phyloP scores from a whole-genome alignment of 1,140 invertebrate species.

The Bombus breviceps region DNA sequence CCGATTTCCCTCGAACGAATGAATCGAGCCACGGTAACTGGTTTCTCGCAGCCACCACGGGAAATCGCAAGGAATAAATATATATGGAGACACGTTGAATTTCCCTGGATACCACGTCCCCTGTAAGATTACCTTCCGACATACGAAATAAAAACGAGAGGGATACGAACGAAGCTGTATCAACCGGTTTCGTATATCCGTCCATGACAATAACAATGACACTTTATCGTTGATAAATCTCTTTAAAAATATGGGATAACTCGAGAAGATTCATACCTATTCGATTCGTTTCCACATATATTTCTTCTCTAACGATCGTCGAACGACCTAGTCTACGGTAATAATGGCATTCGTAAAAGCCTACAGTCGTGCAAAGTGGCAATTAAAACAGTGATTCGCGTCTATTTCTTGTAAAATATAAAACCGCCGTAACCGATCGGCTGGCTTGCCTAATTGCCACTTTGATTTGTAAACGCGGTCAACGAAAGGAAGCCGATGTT shows the following conservation, averaged over 20 bases:
- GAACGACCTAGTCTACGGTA: conserved; percentile 22
- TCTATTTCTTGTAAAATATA: conserved; percentile 22
- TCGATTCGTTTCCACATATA: neutral
- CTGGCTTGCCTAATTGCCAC: conserved; percentile 19
- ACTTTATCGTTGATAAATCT: too few species aligned
- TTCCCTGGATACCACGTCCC: too few species aligned
- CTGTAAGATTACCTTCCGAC: neutral
- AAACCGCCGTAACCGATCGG: conserved; percentile 2
- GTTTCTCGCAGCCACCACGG: conserved; percentile 8
- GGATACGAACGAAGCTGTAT: too few species aligned
- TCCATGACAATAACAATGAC: neutral
- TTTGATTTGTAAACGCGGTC: neutral
- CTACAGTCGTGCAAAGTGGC: conserved; percentile 50
- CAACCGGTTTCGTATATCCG: neutral
- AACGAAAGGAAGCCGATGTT: conserved; percentile 7
- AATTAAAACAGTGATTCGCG: neutral
- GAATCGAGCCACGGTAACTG: conserved; percentile 5
- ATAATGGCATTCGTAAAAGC: conserved; percentile 39
- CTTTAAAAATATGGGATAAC: neutral
- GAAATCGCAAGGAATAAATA: neutral
- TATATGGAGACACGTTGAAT: neutral
- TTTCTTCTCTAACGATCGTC: conserved; percentile 31
- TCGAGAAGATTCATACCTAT: neutral
- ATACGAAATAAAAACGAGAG: neutral
- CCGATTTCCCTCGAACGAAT: neutral